phyloP scores from a whole-genome alignment of 2,888 invertebrate genomes.

The Cyclophora albipunctata region DNA sequence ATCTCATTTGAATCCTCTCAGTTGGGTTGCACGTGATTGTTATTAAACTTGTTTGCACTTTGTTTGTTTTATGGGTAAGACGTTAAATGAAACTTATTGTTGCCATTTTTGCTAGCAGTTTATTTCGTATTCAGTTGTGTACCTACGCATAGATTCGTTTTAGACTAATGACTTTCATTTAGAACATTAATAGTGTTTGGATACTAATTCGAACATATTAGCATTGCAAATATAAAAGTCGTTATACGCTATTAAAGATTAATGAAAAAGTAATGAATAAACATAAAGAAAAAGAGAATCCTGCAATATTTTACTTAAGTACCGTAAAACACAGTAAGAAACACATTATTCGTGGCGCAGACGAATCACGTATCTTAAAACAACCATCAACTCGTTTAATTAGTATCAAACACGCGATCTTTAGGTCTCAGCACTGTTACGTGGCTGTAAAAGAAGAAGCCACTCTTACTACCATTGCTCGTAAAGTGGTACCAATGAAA shows the following conservation, averaged over 20 bases:
- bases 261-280: too few species aligned
- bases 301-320: too few species aligned
- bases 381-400: conserved; percentile 58
- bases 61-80: conserved; percentile 2
- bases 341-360: conserved; percentile 47
- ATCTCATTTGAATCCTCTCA: conserved; percentile 31
- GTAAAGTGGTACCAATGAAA: conserved; percentile 68
- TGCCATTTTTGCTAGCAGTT: conserved; percentile 15
- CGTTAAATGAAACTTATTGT: conserved; percentile 6
- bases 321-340: conserved; percentile 36
- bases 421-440: conserved; percentile 49
- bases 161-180: too few species aligned
- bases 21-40: conserved; percentile 8
- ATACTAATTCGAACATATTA: too few species aligned
- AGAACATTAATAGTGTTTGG: too few species aligned
- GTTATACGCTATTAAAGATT: too few species aligned
- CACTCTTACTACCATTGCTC: conserved; percentile 47
- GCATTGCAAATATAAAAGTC: too few species aligned
- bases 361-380: conserved; percentile 50
- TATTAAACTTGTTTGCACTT: not conserved
- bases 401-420: conserved; percentile 66
- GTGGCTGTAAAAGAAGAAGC: conserved; percentile 46
- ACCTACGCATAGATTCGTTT: too few species aligned
- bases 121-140: too few species aligned
- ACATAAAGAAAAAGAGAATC: too few species aligned